Evolutionary conservation across 1,140 invertebrate species (phyloP).

Genomic region (Eciton burchellii): DNA sequence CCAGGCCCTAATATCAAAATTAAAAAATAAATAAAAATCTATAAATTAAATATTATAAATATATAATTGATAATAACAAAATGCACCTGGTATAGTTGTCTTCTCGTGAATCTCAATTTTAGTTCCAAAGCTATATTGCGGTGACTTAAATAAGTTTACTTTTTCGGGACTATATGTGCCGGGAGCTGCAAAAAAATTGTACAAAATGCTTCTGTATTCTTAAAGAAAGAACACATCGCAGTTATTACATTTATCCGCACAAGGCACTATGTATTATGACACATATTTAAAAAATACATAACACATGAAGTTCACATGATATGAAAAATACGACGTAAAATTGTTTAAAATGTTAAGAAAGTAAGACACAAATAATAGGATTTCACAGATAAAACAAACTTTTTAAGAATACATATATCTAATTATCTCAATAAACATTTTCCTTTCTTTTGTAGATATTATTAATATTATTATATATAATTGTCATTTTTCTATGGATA

Average conservation of each 20-base stretch:
- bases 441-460: background rate
- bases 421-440: background rate
- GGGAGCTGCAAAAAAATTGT: constrained; percentile 81
- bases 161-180: constrained; percentile 87
- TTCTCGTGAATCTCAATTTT: constrained; percentile 85
- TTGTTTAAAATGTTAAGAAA: constrained; percentile 2
- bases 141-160: constrained; percentile 87
- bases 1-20: constrained; percentile 84
- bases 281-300: constrained; percentile 34
- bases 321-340: too few relatives aligned
- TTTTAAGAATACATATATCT: background rate
- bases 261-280: constrained; percentile 1
- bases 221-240: background rate
- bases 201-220: constrained; percentile 28
- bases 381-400: background rate
- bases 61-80: constrained; percentile 7
- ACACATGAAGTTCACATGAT: background rate
- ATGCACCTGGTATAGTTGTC: constrained; percentile 85
- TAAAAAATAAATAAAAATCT: constrained; percentile 12
- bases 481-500: background rate
- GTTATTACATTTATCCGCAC: constrained; percentile 43
- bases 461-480: constrained; percentile 25
- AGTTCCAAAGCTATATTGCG: constrained; percentile 87
- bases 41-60: background rate
- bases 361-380: background rate